Evolutionary conservation across 2,888 invertebrate genomes (phyloP), one percentile per base, ranked within the genome.

Genomic region (Dolomedes plantarius): DNA sequence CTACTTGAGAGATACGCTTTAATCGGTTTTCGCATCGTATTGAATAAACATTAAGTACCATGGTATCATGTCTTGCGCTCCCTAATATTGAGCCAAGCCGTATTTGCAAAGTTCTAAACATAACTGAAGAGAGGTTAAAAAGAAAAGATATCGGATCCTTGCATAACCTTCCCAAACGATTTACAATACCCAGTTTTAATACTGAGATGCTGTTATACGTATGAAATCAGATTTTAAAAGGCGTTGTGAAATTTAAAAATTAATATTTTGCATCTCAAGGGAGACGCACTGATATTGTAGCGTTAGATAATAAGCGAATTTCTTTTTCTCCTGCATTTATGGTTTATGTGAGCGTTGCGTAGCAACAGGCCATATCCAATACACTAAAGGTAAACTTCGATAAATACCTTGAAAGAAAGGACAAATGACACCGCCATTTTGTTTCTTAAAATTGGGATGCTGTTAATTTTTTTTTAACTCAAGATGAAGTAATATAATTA

Each of bases 31-130:
- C 32, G 31, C 41, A 13, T n/a, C 16, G 16, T 50, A 80, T 64
- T 36, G 65, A 50, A 68, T 50, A 76, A 50, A 46, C 68, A 76
- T 75, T 64, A 75, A 41, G 11, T 50, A 11, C 13, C 46, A 32
- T 23, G 72, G 73, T 80, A 65, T 80, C 79, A 46, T 67, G 32
- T 65, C 65, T 80, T 72, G 29, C 46, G 31, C n/a, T n/a, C 27
- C 32, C 64, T 73, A 50, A 65, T 67, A 78, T 71, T 78, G 78
- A 31, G 68, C 62, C n/a, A 29, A 19, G 28, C 3, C n/a, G n/a
- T n/a, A n/a, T 56, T 56, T 56, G 6, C 5, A 23, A 56, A 56
- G 5, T 23, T 56, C 56, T 2, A 23, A 7, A 11, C 56, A 46
- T 16, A 46, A 1, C 23, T 2, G 56, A 6, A n/a, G 23, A 6